phyloP scores from a whole-genome alignment of 2,797 vertebrate genomes.

The Gymnothorax javanicus region DNA sequence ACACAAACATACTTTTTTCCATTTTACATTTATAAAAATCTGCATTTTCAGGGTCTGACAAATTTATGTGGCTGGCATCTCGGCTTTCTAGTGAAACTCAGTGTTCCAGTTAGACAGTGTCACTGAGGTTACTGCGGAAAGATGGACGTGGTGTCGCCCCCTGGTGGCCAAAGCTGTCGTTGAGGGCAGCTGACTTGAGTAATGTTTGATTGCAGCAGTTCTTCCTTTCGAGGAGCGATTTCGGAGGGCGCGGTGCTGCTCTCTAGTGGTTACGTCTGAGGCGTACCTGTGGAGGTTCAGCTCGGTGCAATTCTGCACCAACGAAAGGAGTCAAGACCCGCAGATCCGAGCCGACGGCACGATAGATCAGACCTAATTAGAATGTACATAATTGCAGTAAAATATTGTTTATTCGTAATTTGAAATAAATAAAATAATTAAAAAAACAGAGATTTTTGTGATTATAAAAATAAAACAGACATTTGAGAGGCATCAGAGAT shows the following conservation, averaged over 20 bases:
- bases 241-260: not conserved
- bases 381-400: no score
- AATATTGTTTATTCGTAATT: no score
- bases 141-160: constrained; percentile 74
- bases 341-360: constrained; percentile 70
- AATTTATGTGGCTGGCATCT: constrained; percentile 20
- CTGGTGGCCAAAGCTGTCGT: constrained; percentile 66
- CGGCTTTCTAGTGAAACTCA: not conserved
- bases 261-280: not conserved
- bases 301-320: constrained; percentile 85
- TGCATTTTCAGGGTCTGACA: constrained; percentile 42
- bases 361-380: no score
- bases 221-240: not conserved
- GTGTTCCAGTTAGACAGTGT: constrained; percentile 24
- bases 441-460: no score
- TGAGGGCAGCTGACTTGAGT: constrained; percentile 44
- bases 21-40: constrained; percentile 25
- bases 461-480: no score
- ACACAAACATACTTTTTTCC: constrained; percentile 40
- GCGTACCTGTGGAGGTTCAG: constrained; percentile 85
- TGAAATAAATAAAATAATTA: no score
- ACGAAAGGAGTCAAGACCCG: constrained; percentile 77
- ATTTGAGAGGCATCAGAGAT: no score
- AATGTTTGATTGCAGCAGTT: not conserved
- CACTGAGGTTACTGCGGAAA: constrained; percentile 71